Conservation (phyloP, 2,797 vertebrate species). For the Eulemur rubriventer region DNA sequence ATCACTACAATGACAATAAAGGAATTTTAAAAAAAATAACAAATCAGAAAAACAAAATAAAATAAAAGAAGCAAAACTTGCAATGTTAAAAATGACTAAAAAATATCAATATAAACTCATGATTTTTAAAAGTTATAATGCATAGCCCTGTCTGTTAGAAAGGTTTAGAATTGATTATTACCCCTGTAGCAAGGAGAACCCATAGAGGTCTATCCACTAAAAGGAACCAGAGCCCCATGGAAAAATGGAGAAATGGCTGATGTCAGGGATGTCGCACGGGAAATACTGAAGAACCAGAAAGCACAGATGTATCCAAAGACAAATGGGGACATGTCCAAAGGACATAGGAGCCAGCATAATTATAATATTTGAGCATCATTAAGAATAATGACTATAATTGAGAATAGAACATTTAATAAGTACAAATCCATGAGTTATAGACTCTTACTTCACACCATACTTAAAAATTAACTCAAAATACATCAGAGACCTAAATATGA, state of each 20-base stretch:
- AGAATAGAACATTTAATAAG: background rate
- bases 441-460: background rate
- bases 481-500: background rate
- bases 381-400: background rate
- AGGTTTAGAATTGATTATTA: background rate
- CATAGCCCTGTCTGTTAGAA: background rate
- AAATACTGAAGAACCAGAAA: background rate
- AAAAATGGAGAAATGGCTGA: background rate
- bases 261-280: background rate
- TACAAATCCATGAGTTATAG: background rate
- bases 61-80: background rate
- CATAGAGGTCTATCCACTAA: background rate
- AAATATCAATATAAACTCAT: background rate
- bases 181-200: background rate
- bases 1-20: conserved; percentile 24
- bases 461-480: conserved; percentile 1
- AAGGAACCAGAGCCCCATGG: background rate
- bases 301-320: background rate
- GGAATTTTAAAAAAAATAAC: background rate
- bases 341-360: background rate
- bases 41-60: conserved; percentile 1
- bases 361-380: background rate
- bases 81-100: background rate
- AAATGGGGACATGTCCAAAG: background rate
- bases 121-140: background rate